These are phyloP conservation scores for Rachycentron canadum DNA, from an alignment of 2,797 vertebrate genomes.

Conservation along the genomic window DNA sequence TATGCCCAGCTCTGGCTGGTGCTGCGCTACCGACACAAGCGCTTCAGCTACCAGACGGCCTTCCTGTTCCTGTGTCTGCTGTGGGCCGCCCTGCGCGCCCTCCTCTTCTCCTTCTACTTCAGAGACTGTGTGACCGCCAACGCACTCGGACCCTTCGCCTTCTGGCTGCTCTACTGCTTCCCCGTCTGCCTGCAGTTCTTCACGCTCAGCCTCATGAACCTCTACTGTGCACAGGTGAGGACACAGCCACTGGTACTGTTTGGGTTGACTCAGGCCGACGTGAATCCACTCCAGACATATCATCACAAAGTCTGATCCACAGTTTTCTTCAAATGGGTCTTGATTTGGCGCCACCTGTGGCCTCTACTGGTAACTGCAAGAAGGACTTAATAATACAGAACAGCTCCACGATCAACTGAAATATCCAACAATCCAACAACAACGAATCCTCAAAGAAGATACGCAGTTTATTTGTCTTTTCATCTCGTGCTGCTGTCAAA, in stretches of 20 bases:
- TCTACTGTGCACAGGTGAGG: slow-evolving; percentile 95
- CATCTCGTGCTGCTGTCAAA: too few relatives aligned
- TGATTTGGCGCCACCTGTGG: too few relatives aligned
- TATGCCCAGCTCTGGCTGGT: slow-evolving; percentile 95
- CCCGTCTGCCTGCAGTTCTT: slow-evolving; percentile 98
- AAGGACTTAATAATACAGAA: too few relatives aligned
- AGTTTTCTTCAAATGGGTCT: too few relatives aligned
- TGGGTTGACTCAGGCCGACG: too few relatives aligned
- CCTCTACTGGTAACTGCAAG: too few relatives aligned
- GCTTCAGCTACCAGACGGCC: slow-evolving; percentile 94
- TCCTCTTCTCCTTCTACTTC: slow-evolving; percentile 97
- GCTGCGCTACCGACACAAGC: slow-evolving; percentile 92
- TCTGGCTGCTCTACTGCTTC: slow-evolving; percentile 97
- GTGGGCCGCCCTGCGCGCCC: slow-evolving; percentile 93
- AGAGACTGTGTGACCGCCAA: slow-evolving; percentile 92
- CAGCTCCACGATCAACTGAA: too few relatives aligned
- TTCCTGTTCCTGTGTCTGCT: slow-evolving; percentile 95
- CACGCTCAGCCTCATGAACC: slow-evolving; percentile 94
- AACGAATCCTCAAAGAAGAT: too few relatives aligned
- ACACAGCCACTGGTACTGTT: background rate
- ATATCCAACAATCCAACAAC: too few relatives aligned
- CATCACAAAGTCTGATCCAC: background rate
- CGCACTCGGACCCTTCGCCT: slow-evolving; percentile 90
- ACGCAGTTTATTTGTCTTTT: too few relatives aligned
- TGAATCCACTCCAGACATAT: too few relatives aligned